Evolutionary conservation across 2,888 invertebrate genomes (phyloP).

Genomic region (Acronicta psi): DNA sequence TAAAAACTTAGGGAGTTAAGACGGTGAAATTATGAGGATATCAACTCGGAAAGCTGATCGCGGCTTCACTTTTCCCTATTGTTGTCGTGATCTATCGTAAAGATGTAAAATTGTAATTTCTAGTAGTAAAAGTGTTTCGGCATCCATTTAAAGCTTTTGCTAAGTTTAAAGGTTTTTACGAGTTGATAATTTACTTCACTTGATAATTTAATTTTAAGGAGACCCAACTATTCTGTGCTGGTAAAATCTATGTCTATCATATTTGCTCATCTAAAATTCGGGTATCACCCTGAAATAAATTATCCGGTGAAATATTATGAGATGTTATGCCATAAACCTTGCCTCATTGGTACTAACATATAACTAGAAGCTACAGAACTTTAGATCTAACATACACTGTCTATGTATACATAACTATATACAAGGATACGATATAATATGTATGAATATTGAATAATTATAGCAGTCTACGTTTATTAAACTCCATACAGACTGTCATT

Average conservation of each 20-base stretch:
- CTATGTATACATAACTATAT: constrained; percentile 44
- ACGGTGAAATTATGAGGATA: too few relatives aligned
- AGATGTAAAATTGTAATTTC: too few relatives aligned
- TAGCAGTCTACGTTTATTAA: constrained; percentile 7
- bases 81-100: too few relatives aligned
- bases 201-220: constrained; percentile 20
- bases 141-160: constrained; percentile 44
- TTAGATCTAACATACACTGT: constrained; percentile 50
- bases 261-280: constrained; percentile 37
- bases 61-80: too few relatives aligned
- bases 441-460: constrained; percentile 15
- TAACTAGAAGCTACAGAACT: constrained; percentile 51
- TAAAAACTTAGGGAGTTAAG: too few relatives aligned
- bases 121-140: constrained; percentile 5
- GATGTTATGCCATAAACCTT: constrained; percentile 34
- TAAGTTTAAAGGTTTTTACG: constrained; percentile 28
- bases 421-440: constrained; percentile 46
- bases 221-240: constrained; percentile 27
- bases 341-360: constrained; percentile 52
- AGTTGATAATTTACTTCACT: constrained; percentile 12
- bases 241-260: constrained; percentile 28
- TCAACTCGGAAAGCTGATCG: too few relatives aligned
- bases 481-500: constrained; percentile 24
- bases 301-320: constrained; percentile 28
- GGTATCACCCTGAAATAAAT: constrained; percentile 30